phyloP scores from a whole-genome alignment of 2,113 vertebrate species.

The Ophthalmolycus amberensis region DNA sequence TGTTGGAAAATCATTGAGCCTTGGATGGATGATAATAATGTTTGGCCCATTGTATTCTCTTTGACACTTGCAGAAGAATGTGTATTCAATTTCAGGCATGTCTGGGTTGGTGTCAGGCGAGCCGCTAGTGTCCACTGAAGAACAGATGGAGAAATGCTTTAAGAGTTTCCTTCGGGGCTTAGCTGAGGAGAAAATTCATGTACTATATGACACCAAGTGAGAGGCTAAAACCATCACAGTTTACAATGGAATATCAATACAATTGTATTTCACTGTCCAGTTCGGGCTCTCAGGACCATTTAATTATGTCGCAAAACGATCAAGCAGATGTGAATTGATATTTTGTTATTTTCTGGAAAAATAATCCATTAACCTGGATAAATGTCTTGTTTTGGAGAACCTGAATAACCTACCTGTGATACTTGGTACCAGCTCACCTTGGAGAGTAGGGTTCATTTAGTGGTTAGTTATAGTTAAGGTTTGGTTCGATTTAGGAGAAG shows the following conservation, averaged over 20 bases:
- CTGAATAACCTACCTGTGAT: not conserved
- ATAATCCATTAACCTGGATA: not conserved
- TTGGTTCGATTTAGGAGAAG: not conserved
- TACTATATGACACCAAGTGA: conserved; percentile 14
- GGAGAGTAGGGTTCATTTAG: not conserved
- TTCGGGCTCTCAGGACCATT: not conserved
- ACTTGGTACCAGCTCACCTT: not conserved
- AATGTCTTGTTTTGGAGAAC: not conserved
- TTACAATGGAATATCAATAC: conserved; percentile 16
- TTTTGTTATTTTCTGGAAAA: conserved; percentile 11
- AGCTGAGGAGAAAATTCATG: conserved; percentile 38
- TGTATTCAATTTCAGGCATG: conserved; percentile 55
- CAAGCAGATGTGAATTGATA: not conserved
- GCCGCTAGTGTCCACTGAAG: conserved; percentile 37
- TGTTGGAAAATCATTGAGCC: conserved; percentile 32
- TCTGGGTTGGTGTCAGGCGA: conserved; percentile 13
- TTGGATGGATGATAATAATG: conserved; percentile 39
- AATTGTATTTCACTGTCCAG: not conserved
- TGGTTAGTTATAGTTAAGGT: not conserved
- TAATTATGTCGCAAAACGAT: not conserved
- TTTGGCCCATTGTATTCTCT: conserved; percentile 32
- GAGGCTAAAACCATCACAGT: conserved; percentile 39
- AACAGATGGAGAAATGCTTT: conserved; percentile 61
- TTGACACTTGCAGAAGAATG: conserved; percentile 53
- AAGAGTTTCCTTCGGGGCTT: conserved; percentile 33